phyloP scores from a whole-genome alignment of 2,797 vertebrate species.

The Meriones psammophilus region DNA sequence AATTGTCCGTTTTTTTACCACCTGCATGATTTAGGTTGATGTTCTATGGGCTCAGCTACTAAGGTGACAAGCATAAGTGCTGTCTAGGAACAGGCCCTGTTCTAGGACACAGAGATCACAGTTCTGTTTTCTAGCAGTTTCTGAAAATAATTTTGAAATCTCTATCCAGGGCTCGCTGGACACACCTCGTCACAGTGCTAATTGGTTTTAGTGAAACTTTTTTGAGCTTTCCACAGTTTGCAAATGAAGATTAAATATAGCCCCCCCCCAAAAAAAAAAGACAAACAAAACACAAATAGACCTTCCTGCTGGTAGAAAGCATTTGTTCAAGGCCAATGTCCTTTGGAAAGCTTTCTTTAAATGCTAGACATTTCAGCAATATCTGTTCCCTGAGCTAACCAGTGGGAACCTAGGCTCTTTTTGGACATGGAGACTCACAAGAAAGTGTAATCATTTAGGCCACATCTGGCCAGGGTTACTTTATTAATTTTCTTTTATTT shows the following conservation, averaged over 20 bases:
- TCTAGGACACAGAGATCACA: not conserved
- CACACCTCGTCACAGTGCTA: not conserved
- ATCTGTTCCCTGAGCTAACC: constrained; percentile 39
- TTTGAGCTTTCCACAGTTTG: constrained; percentile 60
- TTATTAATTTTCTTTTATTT: constrained; percentile 77
- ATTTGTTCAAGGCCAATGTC: not conserved
- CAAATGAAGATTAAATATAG: constrained; percentile 7
- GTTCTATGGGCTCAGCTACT: not conserved
- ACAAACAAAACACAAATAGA: not conserved
- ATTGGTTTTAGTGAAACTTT: not conserved
- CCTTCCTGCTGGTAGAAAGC: not conserved
- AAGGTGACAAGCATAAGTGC: not conserved
- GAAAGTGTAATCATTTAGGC: constrained; percentile 27
- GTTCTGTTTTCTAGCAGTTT: not conserved
- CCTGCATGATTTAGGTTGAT: not conserved
- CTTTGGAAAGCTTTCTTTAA: constrained; percentile 31
- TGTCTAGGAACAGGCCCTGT: not conserved
- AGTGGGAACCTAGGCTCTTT: constrained; percentile 37
- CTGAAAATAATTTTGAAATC: constrained; percentile 47
- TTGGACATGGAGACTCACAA: constrained; percentile 46
- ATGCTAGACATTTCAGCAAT: constrained; percentile 31
- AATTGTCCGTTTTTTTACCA: not conserved
- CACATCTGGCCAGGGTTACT: constrained; percentile 72
- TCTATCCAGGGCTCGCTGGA: not conserved
- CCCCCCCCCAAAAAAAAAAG: not conserved